Percentiles rank a stretch among this genome's conserved stretches.
These are phyloP conservation scores for Seriola quinqueradiata DNA, from an alignment of 2,113 vertebrate species.

Conservation along the genomic window DNA sequence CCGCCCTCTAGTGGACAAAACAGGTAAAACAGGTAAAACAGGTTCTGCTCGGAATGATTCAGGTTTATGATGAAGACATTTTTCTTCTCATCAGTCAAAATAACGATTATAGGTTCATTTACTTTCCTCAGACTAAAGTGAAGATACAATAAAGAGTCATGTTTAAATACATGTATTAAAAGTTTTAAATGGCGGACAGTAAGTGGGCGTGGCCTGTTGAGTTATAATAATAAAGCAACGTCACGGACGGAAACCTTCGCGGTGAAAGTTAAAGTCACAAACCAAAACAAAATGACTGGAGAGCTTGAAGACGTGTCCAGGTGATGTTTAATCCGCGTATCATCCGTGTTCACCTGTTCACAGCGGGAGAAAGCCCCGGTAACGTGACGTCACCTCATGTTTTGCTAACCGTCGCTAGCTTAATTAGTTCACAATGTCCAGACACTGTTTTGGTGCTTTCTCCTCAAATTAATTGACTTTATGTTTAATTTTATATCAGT, in stretches of 20 bases:
- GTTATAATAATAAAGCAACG: not conserved
- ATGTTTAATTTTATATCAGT: not conserved
- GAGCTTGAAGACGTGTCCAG: not conserved
- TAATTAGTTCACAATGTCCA: not conserved
- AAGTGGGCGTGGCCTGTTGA: conserved; percentile 3
- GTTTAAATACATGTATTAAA: no score
- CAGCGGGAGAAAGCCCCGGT: conserved; percentile 1
- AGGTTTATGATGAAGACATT: not conserved
- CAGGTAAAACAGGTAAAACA: no score
- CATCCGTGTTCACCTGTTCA: not conserved
- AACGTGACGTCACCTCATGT: not conserved
- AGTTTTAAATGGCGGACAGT: not conserved
- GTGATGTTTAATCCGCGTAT: no score
- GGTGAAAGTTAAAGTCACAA: not conserved
- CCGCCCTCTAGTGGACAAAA: conserved; percentile 51
- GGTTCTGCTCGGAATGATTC: not conserved
- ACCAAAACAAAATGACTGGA: accelerated
- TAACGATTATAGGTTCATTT: not conserved
- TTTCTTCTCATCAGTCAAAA: not conserved
- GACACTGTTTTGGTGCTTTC: not conserved
- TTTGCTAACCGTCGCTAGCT: not conserved
- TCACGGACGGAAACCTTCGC: not conserved
- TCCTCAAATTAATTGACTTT: not conserved
- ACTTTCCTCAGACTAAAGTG: not conserved
- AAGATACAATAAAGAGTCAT: not conserved